Evolutionary conservation across 2,888 invertebrate species (phyloP).

Genomic region (Physocephala rufipes): DNA sequence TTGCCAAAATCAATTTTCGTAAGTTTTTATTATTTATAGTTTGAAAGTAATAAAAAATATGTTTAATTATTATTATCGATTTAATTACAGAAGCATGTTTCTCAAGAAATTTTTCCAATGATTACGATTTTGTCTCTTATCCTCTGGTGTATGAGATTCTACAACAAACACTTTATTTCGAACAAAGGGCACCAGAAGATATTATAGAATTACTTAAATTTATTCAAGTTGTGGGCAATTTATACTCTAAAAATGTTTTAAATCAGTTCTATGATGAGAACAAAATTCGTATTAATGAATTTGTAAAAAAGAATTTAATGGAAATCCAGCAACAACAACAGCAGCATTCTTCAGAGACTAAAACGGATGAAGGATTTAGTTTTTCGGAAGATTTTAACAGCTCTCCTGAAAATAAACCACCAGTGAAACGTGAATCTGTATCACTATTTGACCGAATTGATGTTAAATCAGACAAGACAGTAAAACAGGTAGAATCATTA

Average conservation of each 20-base stretch:
- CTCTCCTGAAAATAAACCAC: conserved; percentile 50
- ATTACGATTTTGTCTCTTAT: conserved; percentile 57
- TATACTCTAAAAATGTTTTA: conserved; percentile 54
- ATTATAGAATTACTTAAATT: conserved; percentile 58
- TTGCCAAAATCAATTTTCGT: conserved; percentile 47
- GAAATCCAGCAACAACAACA: too few relatives aligned
- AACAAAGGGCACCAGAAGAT: conserved; percentile 50
- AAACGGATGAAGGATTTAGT: conserved; percentile 46
- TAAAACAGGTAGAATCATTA: conserved; percentile 47
- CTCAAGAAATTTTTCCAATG: conserved; percentile 37
- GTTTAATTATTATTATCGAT: neutral
- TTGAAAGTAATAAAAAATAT: neutral
- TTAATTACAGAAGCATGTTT: conserved; percentile 7
- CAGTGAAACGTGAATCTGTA: conserved; percentile 56
- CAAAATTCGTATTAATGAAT: conserved; percentile 53
- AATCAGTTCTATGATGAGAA: conserved; percentile 49
- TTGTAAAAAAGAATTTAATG: conserved; percentile 53
- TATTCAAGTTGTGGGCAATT: conserved; percentile 55
- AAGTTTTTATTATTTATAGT: conserved; percentile 13
- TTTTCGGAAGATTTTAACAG: conserved; percentile 50
- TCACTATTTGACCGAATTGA: conserved; percentile 62
- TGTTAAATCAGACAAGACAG: conserved; percentile 49
- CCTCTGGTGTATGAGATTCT: conserved; percentile 59
- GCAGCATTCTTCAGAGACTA: conserved; percentile 49
- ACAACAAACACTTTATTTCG: conserved; percentile 50